Evolutionary conservation across 53 echinoderm and acorn worm species (phyloP), one percentile per base, ranked within the genome.

Genomic region (Mesocentrotus franciscanus): DNA sequence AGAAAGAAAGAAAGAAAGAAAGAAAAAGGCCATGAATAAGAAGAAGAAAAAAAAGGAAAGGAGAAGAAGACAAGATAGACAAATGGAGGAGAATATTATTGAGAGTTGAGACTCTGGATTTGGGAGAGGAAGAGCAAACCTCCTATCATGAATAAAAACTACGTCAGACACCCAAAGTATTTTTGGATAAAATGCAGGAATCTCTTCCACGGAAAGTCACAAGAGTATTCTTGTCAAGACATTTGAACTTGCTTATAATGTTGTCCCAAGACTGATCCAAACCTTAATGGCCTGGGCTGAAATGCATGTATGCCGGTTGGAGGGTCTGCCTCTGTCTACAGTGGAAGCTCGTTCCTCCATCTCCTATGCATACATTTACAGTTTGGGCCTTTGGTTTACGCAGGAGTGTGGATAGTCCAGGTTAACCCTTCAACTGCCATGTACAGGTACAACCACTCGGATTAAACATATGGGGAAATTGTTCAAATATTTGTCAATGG

Each of bases 241-340:
- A 74, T 74, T 30, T 74, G 74, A 74, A 74, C 74, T 30, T 74
- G 74, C 30, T 74, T 74, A 74, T n/a, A n/a, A n/a, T 32, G 74
- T 32, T 74, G 74, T 74, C 30, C 12, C 74, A 74, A 74, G 74
- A 32, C 74, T 74, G 74, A 30, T 32, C 32, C 49, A 9, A 74
- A 74, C 29, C 32, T 10, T 74, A 3, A 74, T 30, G 10, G 74
- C 12, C 12, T 29, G 74, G 30, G 30, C 30, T 30, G 74, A 74
- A 27, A 74, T 74, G 32, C 74, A 74, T 74, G 30, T 74, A 74
- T 74, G 74, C 74, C 0, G 32, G 74, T 29, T 8, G 14, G 74
- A 29, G 30, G 6, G 32, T 29, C 74, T 74, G 74, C 29, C 29
- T 74, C 3, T 74, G 32, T 30, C 10, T 74, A 4, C 49, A 49